Evolutionary conservation across 2,888 invertebrate genomes (phyloP).

Genomic region (Harpalus rufipes): DNA sequence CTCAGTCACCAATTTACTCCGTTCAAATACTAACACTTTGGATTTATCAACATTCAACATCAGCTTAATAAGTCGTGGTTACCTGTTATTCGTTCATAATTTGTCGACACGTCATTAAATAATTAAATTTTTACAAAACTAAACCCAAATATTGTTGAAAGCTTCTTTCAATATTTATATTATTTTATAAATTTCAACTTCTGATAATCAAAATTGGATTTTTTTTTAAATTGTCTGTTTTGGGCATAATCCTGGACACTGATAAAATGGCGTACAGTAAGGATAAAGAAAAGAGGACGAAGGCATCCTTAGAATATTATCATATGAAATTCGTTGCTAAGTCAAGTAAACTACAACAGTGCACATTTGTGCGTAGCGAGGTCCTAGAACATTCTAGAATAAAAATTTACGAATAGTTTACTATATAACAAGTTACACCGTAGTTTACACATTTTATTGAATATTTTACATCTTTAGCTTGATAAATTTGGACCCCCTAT

Average conservation of each 20-base stretch:
- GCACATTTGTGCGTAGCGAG: constrained; percentile 62
- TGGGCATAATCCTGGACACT: not conserved
- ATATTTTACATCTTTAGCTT: constrained; percentile 42
- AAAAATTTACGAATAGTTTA: not conserved
- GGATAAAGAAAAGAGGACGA: constrained; percentile 28
- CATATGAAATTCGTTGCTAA: constrained; percentile 65
- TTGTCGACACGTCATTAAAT: no score
- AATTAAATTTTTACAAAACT: no score
- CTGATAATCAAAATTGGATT: not conserved
- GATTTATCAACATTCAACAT: no score
- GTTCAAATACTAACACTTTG: no score
- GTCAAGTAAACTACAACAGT: constrained; percentile 62
- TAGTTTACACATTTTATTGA: constrained; percentile 47
- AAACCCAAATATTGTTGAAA: no score
- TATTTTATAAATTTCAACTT: not conserved
- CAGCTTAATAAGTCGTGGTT: no score
- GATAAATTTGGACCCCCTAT: constrained; percentile 56
- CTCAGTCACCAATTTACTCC: no score
- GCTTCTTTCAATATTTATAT: no score
- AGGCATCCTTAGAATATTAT: constrained; percentile 52
- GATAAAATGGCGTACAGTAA: constrained; percentile 14
- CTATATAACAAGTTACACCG: constrained; percentile 49
- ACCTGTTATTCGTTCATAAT: no score
- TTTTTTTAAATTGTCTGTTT: not conserved
- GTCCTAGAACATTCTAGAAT: constrained; percentile 49